Evolutionary conservation across 1,140 invertebrate species (phyloP).

Genomic region (Kradibia gibbosae): DNA sequence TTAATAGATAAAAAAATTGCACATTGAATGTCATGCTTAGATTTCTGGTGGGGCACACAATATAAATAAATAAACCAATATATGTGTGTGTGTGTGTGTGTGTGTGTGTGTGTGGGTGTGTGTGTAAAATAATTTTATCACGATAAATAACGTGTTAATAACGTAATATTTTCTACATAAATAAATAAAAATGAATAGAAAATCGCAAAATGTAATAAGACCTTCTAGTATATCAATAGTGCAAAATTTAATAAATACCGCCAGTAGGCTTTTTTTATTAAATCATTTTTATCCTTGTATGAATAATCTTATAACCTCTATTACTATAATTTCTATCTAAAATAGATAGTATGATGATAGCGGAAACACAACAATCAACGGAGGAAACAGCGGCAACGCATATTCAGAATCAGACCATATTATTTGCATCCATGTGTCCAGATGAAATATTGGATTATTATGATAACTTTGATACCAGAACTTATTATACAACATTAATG

Average conservation of each 20-base stretch:
- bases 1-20: too few relatives aligned
- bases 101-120: too few relatives aligned
- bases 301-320: constrained; percentile 18
- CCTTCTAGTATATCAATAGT: background rate
- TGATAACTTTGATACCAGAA: constrained; percentile 70
- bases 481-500: constrained; percentile 75
- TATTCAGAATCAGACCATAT: constrained; percentile 69
- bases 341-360: background rate
- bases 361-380: too few relatives aligned
- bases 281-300: background rate
- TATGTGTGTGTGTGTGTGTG: too few relatives aligned
- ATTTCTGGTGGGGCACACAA: too few relatives aligned
- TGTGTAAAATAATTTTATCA: too few relatives aligned
- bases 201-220: background rate
- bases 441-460: constrained; percentile 77
- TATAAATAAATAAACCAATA: background rate
- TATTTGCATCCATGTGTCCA: constrained; percentile 77
- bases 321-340: background rate
- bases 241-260: background rate
- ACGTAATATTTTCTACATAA: background rate
- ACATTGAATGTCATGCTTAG: too few relatives aligned
- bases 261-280: background rate
- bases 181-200: background rate
- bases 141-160: background rate
- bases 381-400: background rate